Base-by-base conservation (phyloP, 1,140 invertebrate species). In the Drosophila chauvacae region DNA sequence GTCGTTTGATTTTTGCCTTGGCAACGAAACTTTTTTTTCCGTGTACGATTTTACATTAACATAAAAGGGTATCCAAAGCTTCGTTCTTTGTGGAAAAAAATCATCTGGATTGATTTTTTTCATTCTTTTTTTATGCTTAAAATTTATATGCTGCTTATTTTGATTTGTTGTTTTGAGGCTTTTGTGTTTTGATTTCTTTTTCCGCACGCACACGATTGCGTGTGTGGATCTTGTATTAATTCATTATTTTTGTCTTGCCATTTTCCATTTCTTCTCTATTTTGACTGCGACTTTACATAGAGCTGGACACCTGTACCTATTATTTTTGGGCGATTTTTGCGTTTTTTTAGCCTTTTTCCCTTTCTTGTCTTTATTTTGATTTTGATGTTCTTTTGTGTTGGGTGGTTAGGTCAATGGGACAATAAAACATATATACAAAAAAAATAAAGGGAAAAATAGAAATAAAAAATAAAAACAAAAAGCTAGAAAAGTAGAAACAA, bases 391-490 rank as follows among this genome's bases (percentile, higher is more conserved):
- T 55, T 50, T 61, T 77, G 60, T 71, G 61, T 82, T 90, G 76
- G 79, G 68, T 83, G 86, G 86, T 90, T 90, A 53, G 86, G 86
- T 85, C 86, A 90, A 90, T 90, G 86, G 80, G 86, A 90, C 81
- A 90, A 80, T 90, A 85, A 85, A 90, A 90, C 69, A 33, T 1
- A 30, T 7, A 30, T 30, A 61, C 20, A 60, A 62, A 48, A 23
- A 62, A 44, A 28, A 62, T 35, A 41, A 37, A 58, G 23, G 7
- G 18, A 68, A 11, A 58, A 60, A 26, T 18, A 1, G 6, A 20
- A 45, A 20, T 45, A 90, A 85, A 74, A 60, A 47, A 33, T 33
- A 33, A 11, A 11, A 33, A 33, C 33, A 33, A 33, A 33, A 33
- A 77, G 55, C 62, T 51, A 50, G 16, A 23, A 30, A 7, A 35